Percentiles rank a stretch among this genome's conserved stretches.
Conservation (phyloP, 2,888 invertebrate species). For the Drosophila meridionalis region DNA sequence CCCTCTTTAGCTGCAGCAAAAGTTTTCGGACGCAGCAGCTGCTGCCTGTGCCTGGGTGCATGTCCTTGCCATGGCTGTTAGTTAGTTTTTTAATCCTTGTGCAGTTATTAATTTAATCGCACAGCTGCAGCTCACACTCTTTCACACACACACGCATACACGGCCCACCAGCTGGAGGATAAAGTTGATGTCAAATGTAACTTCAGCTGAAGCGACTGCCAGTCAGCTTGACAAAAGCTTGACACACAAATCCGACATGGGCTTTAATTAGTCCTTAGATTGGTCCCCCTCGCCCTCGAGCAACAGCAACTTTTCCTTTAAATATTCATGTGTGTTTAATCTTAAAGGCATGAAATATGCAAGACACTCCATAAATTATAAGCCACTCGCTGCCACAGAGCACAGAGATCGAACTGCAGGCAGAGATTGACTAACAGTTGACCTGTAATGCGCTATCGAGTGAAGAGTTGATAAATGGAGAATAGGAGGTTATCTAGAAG, state of each 20-base stretch:
- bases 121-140: conserved; percentile 63
- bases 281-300: conserved; percentile 34
- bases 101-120: conserved; percentile 80
- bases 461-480: background rate
- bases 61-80: conserved; percentile 70
- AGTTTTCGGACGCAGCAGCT: conserved; percentile 45
- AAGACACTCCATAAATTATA: conserved; percentile 12
- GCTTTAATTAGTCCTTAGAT: conserved; percentile 71
- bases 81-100: conserved; percentile 76
- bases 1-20: conserved; percentile 41
- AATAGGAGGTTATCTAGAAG: background rate
- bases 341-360: conserved; percentile 32
- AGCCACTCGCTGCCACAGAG: background rate
- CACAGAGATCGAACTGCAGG: background rate
- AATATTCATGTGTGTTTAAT: conserved; percentile 53
- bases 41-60: conserved; percentile 32
- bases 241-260: conserved; percentile 64
- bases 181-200: conserved; percentile 41
- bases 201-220: conserved; percentile 19
- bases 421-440: conserved; percentile 5
- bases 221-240: conserved; percentile 59
- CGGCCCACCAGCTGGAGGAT: background rate
- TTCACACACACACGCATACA: conserved; percentile 11
- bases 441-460: background rate
- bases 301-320: conserved; percentile 46